These are phyloP conservation scores for Panthera uncia DNA, from an alignment of 2,113 vertebrate genomes.

Conservation along the genomic window DNA sequence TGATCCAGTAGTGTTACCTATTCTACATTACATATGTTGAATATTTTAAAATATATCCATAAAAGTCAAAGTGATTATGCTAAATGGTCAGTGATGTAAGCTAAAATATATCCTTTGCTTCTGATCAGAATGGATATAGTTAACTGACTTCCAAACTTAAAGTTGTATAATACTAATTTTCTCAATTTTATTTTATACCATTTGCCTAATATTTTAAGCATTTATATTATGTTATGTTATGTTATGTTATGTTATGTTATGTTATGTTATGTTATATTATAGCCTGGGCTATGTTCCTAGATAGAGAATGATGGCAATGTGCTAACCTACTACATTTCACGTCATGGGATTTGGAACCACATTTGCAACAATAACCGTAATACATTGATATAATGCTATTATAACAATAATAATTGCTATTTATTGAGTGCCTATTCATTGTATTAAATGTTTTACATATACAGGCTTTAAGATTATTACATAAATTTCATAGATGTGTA, in stretches of 20 bases:
- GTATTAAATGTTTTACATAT: background rate
- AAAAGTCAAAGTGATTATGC: background rate
- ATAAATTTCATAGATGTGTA: background rate
- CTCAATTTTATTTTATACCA: background rate
- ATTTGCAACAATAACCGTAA: background rate
- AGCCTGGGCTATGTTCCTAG: background rate
- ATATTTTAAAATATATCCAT: background rate
- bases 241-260: no score
- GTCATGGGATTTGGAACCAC: background rate
- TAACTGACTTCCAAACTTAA: background rate
- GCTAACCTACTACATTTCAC: background rate
- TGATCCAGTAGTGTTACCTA: background rate
- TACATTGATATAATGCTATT: background rate
- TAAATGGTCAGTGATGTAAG: background rate
- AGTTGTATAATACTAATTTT: background rate
- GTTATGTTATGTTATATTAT: no score
- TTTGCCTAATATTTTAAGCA: background rate
- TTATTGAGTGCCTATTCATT: background rate
- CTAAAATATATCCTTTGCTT: background rate
- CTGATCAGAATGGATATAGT: background rate
- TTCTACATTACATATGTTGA: background rate
- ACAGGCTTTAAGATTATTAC: background rate
- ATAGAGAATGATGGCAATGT: background rate
- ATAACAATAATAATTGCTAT: background rate
- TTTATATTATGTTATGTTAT: no score